Conservation (phyloP, 2,888 invertebrate species). For the Cristatella mucedo region DNA sequence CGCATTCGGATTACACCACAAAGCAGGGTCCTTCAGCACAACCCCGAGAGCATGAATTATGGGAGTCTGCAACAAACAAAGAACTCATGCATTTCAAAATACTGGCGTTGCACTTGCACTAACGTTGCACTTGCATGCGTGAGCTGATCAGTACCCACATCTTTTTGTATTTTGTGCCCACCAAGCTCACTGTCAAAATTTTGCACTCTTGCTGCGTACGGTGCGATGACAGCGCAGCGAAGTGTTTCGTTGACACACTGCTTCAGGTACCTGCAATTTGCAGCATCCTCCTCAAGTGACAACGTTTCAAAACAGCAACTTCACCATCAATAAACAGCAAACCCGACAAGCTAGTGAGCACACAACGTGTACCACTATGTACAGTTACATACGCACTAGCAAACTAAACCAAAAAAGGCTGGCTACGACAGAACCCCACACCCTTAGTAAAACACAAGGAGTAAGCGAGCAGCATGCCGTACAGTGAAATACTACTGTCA, state of each 20-base stretch:
- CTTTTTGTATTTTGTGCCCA: constrained; percentile 35
- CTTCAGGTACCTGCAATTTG: constrained; percentile 26
- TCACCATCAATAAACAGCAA: too few species aligned
- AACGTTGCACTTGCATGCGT: background rate
- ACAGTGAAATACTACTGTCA: too few species aligned
- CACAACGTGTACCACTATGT: too few species aligned
- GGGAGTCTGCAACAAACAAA: constrained; percentile 28
- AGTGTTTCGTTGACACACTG: constrained; percentile 37
- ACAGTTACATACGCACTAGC: too few species aligned
- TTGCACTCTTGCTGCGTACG: constrained; percentile 32
- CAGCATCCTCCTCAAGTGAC: too few species aligned
- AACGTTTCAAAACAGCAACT: too few species aligned
- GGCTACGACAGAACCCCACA: too few species aligned
- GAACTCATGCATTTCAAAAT: background rate
- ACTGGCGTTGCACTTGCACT: background rate
- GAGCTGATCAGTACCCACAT: constrained; percentile 18
- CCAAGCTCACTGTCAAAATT: constrained; percentile 32
- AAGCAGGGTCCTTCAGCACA: constrained; percentile 21
- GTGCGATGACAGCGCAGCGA: constrained; percentile 29
- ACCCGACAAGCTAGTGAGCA: too few species aligned
- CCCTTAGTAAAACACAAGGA: too few species aligned
- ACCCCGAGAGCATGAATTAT: constrained; percentile 38
- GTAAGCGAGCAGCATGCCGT: too few species aligned
- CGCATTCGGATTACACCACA: constrained; percentile 30
- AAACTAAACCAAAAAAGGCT: too few species aligned